Evolutionary conservation across 2,797 vertebrate species (phyloP).

Genomic region (Ptychadena robeensis): DNA sequence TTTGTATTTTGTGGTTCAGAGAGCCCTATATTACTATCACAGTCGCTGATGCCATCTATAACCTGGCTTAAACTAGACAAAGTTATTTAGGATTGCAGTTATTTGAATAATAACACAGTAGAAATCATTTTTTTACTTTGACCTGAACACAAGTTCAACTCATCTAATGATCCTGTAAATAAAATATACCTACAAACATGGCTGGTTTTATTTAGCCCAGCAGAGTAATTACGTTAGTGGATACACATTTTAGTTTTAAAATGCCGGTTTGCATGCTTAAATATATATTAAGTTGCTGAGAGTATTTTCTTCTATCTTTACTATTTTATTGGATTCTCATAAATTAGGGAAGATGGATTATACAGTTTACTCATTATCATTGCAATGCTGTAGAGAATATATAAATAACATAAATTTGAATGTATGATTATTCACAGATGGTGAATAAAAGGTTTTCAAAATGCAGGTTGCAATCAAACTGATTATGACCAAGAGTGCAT

Average conservation of each 20-base stretch:
- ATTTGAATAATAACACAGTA: neutral
- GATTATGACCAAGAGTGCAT: too few relatives aligned
- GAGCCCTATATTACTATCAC: neutral
- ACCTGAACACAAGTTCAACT: neutral
- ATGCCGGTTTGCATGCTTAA: neutral
- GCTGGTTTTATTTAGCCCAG: neutral
- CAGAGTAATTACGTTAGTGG: neutral
- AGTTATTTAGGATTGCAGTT: neutral
- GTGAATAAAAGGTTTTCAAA: too few relatives aligned
- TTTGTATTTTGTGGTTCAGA: slow-evolving; percentile 6
- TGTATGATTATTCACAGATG: too few relatives aligned
- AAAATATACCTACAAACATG: neutral
- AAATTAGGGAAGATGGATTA: neutral
- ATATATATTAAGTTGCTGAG: neutral
- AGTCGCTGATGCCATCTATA: neutral
- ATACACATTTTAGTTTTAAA: neutral
- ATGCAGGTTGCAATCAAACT: too few relatives aligned
- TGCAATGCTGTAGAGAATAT: neutral
- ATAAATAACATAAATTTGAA: neutral
- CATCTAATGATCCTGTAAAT: neutral
- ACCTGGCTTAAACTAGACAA: neutral
- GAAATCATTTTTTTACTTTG: neutral
- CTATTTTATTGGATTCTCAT: too few relatives aligned
- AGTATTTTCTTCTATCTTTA: neutral
- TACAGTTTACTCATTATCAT: neutral